Percentiles rank a stretch among this genome's conserved stretches.
Evolutionary conservation across 2,113 vertebrate genomes (phyloP).

Genomic region (Galemys pyrenaicus): DNA sequence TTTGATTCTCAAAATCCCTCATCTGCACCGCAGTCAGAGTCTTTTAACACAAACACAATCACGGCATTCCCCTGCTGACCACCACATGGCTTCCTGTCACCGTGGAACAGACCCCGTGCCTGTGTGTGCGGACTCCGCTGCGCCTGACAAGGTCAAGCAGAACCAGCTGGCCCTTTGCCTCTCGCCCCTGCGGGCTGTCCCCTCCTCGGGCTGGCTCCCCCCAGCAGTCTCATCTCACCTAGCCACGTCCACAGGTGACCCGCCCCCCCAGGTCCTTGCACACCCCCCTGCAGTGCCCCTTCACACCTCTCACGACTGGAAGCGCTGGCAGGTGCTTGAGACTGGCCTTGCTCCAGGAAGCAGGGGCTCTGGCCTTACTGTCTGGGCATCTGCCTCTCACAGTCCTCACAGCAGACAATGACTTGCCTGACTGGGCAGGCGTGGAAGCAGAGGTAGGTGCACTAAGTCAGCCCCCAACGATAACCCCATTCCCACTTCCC

Average conservation of each 20-base stretch:
- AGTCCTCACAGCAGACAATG: neutral
- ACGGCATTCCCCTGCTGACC: neutral
- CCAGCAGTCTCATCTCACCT: neutral
- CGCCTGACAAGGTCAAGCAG: too few species aligned
- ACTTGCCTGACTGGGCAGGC: neutral
- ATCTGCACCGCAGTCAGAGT: fast-evolving
- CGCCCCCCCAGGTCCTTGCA: neutral
- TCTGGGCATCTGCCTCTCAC: neutral
- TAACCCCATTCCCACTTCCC: neutral
- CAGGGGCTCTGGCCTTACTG: neutral
- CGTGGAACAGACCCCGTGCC: neutral
- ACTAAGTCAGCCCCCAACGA: neutral
- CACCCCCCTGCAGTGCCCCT: neutral
- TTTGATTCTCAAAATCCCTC: neutral
- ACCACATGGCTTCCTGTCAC: fast-evolving
- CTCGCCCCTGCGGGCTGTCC: neutral
- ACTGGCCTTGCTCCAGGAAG: neutral
- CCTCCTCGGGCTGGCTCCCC: neutral
- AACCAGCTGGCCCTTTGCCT: neutral
- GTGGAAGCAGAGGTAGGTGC: neutral
- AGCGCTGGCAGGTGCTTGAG: fast-evolving
- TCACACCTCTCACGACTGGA: neutral
- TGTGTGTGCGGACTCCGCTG: too few species aligned
- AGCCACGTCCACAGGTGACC: neutral
- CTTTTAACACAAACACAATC: neutral